A percentile compares a stretch with the other conserved stretches of the same genome.
Evolutionary conservation across 2,113 vertebrate genomes (phyloP).

Genomic region (Puma concolor): DNA sequence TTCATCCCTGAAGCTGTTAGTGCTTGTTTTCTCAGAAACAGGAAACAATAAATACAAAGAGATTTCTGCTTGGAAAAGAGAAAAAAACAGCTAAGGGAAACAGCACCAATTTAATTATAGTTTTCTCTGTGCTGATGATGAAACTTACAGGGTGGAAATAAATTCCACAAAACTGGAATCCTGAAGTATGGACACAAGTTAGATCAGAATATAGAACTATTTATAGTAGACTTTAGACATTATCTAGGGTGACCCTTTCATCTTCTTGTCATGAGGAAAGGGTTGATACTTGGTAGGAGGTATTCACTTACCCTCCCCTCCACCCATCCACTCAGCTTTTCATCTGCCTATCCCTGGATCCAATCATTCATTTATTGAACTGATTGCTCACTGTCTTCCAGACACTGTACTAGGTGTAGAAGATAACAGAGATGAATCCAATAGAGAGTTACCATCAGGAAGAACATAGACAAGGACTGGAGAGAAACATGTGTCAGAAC

Average conservation of each 20-base stretch:
- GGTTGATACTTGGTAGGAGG: neutral
- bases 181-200: neutral
- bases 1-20: neutral
- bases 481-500: neutral
- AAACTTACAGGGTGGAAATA: neutral
- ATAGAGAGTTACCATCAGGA: neutral
- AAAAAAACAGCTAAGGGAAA: neutral
- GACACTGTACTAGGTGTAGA: neutral
- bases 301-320: neutral
- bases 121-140: neutral
- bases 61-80: constrained; percentile 15
- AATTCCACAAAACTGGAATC: neutral
- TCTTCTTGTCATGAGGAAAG: neutral
- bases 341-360: neutral
- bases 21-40: constrained; percentile 40
- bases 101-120: neutral
- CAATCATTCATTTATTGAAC: neutral
- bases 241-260: neutral
- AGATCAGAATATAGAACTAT: neutral
- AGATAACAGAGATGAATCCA: neutral
- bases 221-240: neutral
- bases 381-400: neutral
- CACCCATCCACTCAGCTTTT: neutral
- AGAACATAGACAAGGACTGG: neutral
- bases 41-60: neutral